Conservation (phyloP, 2,113 vertebrate genomes). For the Chauna torquata region DNA sequence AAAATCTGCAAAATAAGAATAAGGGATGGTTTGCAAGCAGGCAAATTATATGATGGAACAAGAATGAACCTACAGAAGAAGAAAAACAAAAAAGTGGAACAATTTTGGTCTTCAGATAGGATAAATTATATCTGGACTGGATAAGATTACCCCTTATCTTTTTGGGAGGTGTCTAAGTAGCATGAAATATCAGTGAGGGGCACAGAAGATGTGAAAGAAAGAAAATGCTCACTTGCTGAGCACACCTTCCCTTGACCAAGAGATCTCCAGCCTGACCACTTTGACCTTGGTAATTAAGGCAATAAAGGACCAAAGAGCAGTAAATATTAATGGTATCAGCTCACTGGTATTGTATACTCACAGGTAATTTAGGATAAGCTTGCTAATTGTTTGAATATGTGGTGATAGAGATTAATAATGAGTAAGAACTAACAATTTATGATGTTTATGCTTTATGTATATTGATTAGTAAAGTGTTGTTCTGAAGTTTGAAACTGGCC, state of each 20-base stretch:
- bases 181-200: background rate
- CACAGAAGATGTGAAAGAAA: background rate
- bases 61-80: background rate
- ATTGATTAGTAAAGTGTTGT: background rate
- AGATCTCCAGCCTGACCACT: background rate
- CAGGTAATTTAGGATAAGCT: background rate
- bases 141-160: background rate
- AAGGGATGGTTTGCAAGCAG: background rate
- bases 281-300: background rate
- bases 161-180: background rate
- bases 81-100: background rate
- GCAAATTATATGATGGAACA: background rate
- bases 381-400: background rate
- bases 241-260: background rate
- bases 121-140: rapidly evolving
- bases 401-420: background rate
- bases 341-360: too few relatives aligned
- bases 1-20: background rate
- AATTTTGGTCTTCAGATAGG: background rate
- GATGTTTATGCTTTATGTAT: background rate
- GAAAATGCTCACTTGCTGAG: background rate
- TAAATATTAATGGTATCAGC: background rate
- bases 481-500: background rate
- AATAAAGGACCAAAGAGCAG: rapidly evolving
- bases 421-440: background rate